Percentiles rank a stretch among this genome's conserved stretches.
phyloP scores from a whole-genome alignment of 2,888 invertebrate genomes.

The Galerucella calmariensis region DNA sequence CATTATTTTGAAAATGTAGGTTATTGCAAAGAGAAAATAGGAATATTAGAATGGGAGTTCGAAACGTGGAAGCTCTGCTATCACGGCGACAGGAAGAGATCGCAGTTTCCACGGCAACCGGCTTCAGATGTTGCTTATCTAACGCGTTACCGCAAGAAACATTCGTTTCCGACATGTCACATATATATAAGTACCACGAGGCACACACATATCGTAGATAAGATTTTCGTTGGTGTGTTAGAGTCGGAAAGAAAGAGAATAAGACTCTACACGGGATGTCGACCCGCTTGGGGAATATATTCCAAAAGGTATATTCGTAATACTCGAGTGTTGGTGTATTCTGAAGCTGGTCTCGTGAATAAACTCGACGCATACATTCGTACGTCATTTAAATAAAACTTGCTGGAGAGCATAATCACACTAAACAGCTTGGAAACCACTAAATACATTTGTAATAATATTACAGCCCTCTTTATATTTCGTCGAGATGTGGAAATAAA shows the following conservation, averaged over 20 bases:
- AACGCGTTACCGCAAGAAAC: slow-evolving; percentile 61
- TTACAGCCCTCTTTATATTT: neutral
- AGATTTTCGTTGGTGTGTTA: slow-evolving; percentile 56
- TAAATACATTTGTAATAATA: slow-evolving; percentile 26
- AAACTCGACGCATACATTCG: slow-evolving; percentile 44
- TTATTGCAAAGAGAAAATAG: slow-evolving; percentile 50
- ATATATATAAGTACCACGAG: slow-evolving; percentile 50
- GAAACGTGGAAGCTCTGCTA: slow-evolving; percentile 31
- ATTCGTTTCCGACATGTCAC: slow-evolving; percentile 62
- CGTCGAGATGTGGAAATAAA: neutral
- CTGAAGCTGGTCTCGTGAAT: slow-evolving; percentile 42
- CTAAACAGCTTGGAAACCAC: slow-evolving; percentile 24
- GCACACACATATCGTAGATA: slow-evolving; percentile 58
- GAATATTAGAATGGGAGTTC: slow-evolving; percentile 57
- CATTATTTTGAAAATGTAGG: slow-evolving; percentile 60
- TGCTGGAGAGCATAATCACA: slow-evolving; percentile 9
- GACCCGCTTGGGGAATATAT: slow-evolving; percentile 48
- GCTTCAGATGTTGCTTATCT: slow-evolving; percentile 60
- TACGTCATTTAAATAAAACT: slow-evolving; percentile 37
- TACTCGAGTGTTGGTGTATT: slow-evolving; percentile 33
- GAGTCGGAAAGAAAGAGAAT: slow-evolving; percentile 43
- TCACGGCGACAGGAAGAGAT: slow-evolving; percentile 51
- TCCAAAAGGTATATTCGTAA: slow-evolving; percentile 34
- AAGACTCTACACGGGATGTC: slow-evolving; percentile 28
- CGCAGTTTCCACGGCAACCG: slow-evolving; percentile 57